Evolutionary conservation across 2,888 invertebrate genomes (phyloP), one percentile per base, ranked within the genome.

Genomic region (Andrena fulva): DNA sequence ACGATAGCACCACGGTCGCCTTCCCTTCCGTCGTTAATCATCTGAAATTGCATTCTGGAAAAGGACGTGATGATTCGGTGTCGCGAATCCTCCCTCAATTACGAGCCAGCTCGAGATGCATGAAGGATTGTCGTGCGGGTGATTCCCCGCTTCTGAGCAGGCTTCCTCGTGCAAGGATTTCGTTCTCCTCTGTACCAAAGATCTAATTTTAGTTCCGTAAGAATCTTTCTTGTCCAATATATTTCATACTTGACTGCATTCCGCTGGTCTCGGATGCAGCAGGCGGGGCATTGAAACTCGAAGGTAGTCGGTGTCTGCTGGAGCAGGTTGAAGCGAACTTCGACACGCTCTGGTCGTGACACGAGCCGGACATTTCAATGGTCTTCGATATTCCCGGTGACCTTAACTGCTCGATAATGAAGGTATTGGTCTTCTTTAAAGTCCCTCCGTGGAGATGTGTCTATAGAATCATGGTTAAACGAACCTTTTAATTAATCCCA

Each of bases 191-290:
- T 33, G 50, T 27, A 33, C 42, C 50, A 31, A 62, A 62, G 29
- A 50, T 50, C n/a, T 31, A 31, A 10, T 52, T 62, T 60, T 50
- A 10, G 4, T 60, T 59, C 20, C 10, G 59, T 4, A 66, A 24
- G 60, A 60, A 54, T 24, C 24, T 56, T 20, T 24, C 48, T 54
- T 20, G 59, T 56, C 77, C 31, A 66, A 64, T 42, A 16, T 42
- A 16, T 16, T 56, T 56, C 56, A 24, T 10, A 56, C 24, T 56
- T 10, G 24, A 24, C 56, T 27, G 56, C 8, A 56, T 56, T 42
- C 42, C 42, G 42, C 16, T 42, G 42, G 42, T 42, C 42, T 42
- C 42, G 42, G 42, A 42, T 16, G 42, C 12, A 42, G 42, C 12
- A 42, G 4, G 42, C 24, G 56, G 56, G 56, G 10, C 24, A 56